Evolutionary conservation across 1,140 invertebrate species (phyloP), one percentile per base, ranked within the genome.

Genomic region (Hydropsyche tenuis): DNA sequence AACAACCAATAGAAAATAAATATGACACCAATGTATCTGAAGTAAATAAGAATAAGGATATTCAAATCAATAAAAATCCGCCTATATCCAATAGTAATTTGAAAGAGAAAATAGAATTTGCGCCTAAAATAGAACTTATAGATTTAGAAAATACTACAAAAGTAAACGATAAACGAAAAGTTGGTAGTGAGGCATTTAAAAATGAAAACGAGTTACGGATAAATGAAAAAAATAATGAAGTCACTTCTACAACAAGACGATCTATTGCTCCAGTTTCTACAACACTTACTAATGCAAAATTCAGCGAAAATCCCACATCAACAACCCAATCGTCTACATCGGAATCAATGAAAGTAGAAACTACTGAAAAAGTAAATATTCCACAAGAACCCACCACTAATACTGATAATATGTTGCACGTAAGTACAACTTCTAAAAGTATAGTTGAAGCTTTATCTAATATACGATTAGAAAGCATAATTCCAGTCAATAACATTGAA

Each of bases 151-250:
- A 73, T 66, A 69, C 20, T 12, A 69, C 79, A 63, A 73, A 75
- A 75, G 46, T 27, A 23, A 68, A 46, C 37, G 51, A 46, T 22
- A 66, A 73, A 37, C 45, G 73, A 72, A 20, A 73, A 72, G 68
- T 78, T 69, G 75, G 0, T 63, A 72, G 60, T 37, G 77, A 78
- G 22, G 78, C 77, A 65, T 42, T 6, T 62, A 23, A 20, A 27
- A 30, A 27, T n/a, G 60, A 63, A 27, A 16, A 53, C 18, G 18
- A 18, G 9, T 20, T 18, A 12, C 7, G 48, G 2, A 53, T 3
- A 14, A 18, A 53, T 16, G 18, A 20, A 20, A 18, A 53, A 53
- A 53, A n/a, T n/a, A 20, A 16, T 9, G 48, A 53, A 7, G 0
- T 18, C 1, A 20, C 20, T 18, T 18, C 48, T 18, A 53, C n/a